Conservation (phyloP, 2,888 invertebrate species). For the Tineola bisselliella region DNA sequence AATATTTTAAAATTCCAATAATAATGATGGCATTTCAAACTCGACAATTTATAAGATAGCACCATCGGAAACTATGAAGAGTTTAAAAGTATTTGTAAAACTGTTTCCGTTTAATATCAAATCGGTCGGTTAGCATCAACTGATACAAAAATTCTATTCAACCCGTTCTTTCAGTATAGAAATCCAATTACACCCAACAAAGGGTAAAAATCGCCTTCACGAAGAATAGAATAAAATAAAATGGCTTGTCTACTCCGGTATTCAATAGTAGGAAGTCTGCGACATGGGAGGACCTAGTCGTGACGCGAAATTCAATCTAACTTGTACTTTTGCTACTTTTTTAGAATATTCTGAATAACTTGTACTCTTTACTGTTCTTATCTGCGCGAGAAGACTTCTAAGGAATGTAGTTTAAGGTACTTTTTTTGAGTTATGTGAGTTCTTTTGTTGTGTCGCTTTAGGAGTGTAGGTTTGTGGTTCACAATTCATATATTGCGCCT, state of each 20-base stretch:
- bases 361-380: not conserved
- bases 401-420: not conserved
- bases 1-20: too few species aligned
- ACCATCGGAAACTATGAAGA: too few species aligned
- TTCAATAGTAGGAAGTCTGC: conserved; percentile 13
- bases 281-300: conserved; percentile 18
- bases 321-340: not conserved
- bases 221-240: conserved; percentile 37
- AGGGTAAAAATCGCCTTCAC: conserved; percentile 40
- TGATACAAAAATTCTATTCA: conserved; percentile 11
- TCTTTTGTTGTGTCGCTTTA: conserved; percentile 3
- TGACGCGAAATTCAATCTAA: conserved; percentile 13
- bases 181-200: conserved; percentile 45
- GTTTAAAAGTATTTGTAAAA: not conserved
- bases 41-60: too few species aligned
- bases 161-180: conserved; percentile 22
- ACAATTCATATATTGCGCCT: too few species aligned
- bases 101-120: not conserved
- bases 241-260: conserved; percentile 21
- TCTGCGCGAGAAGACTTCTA: not conserved
- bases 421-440: not conserved
- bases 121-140: not conserved
- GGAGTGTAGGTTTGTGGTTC: too few species aligned
- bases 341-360: conserved; percentile 10
- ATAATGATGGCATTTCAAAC: too few species aligned